Percentiles rank a stretch among this genome's conserved stretches.
Evolutionary conservation across 2,888 invertebrate species (phyloP).

Genomic region (Rhingia rostrata): DNA sequence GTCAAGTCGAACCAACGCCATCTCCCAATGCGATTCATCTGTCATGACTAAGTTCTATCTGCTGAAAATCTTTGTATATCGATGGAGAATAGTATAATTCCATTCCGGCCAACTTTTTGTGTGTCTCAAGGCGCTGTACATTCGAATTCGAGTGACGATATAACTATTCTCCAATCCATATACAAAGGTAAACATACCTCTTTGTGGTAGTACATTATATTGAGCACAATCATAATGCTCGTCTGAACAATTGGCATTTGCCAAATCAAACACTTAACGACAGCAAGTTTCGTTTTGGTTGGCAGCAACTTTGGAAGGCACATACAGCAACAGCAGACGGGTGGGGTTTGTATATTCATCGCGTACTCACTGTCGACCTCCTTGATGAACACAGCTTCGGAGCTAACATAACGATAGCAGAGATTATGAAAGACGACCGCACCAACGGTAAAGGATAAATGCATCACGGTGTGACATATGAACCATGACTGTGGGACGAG

Average conservation of each 20-base stretch:
- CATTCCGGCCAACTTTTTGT: too few species aligned
- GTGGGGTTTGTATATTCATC: constrained; percentile 79
- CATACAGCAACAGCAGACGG: constrained; percentile 79
- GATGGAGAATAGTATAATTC: too few species aligned
- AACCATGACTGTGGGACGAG: constrained; percentile 80
- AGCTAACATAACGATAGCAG: constrained; percentile 82
- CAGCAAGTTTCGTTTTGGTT: constrained; percentile 78
- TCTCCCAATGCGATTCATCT: too few species aligned
- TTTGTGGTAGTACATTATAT: constrained; percentile 79
- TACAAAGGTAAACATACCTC: constrained; percentile 72
- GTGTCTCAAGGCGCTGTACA: too few species aligned
- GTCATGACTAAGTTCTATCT: too few species aligned
- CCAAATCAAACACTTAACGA: constrained; percentile 80
- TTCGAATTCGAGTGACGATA: too few species aligned
- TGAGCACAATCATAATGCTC: constrained; percentile 80
- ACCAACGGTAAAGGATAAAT: constrained; percentile 80
- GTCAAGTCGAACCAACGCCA: too few species aligned
- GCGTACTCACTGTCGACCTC: constrained; percentile 80
- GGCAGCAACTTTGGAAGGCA: constrained; percentile 79
- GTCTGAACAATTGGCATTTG: constrained; percentile 82
- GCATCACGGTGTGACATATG: constrained; percentile 81
- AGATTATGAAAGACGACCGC: constrained; percentile 79
- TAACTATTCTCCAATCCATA: neutral
- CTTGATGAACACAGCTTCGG: constrained; percentile 82
- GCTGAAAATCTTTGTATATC: too few species aligned